A percentile compares a stretch with the other conserved stretches of the same genome.
Evolutionary conservation across 2,113 vertebrate species (phyloP).

Genomic region (Neoarius graeffei): DNA sequence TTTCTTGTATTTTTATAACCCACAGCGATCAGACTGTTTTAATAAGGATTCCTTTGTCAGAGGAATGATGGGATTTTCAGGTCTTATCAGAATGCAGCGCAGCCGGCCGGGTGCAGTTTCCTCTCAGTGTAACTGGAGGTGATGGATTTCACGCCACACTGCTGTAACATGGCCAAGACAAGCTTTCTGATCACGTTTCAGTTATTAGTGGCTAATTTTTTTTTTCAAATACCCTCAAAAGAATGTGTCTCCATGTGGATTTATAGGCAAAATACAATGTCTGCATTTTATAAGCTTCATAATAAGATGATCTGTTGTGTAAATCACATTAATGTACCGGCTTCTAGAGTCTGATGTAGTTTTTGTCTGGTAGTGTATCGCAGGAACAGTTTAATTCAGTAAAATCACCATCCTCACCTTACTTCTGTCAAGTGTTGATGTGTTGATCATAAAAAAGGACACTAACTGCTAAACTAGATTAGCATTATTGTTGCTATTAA

Average conservation of each 20-base stretch:
- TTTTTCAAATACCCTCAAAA: neutral
- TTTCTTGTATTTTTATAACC: neutral
- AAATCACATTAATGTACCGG: neutral
- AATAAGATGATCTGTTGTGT: neutral
- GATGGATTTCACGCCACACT: slow-evolving; percentile 48
- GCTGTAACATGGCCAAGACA: neutral
- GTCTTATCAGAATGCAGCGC: neutral
- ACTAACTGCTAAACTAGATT: too few species aligned
- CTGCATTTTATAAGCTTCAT: neutral
- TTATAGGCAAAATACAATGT: neutral
- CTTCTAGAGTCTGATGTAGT: neutral
- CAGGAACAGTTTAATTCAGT: neutral
- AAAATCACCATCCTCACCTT: neutral
- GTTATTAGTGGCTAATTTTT: neutral
- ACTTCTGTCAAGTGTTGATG: neutral
- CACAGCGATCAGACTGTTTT: neutral
- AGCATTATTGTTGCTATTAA: neutral
- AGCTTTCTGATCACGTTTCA: neutral
- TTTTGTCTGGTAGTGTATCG: neutral
- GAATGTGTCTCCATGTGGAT: neutral
- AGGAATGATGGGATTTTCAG: neutral
- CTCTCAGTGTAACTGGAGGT: slow-evolving; percentile 33
- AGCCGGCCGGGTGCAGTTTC: slow-evolving; percentile 13
- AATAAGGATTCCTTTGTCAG: too few species aligned
- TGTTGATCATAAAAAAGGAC: neutral